Base-by-base conservation (phyloP, 2,113 vertebrate genomes). In the Martes martes region DNA sequence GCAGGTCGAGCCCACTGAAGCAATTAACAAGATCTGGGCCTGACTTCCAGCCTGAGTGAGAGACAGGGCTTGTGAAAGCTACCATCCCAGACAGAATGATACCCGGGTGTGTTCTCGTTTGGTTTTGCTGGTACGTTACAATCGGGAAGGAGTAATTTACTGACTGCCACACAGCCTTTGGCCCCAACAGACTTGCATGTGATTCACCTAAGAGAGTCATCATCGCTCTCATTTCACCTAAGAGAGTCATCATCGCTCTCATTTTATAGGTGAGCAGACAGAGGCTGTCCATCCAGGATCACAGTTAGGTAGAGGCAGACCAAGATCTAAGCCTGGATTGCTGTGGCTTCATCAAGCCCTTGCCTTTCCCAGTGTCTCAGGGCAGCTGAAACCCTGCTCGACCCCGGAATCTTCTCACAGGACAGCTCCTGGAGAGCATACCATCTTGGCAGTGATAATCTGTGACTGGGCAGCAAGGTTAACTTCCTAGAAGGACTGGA, bases 1-100 rank as follows among this genome's bases (percentile, higher is more conserved):
- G 94, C 87, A 26, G 24, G 82, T 71, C 91, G 84, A 61, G 63
- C 80, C 85, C 82, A 16, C 78, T 31, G 31, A 81, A 92, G 97
- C 91, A 73, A 94, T 83, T 78, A 90, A 28, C 23, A 8, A 73
- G 79, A 18, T 42, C 39, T 69, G 52, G 42, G 71, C 39, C 4
- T 31, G 79, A 74, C 52, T 90, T 73, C 16, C 4, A 52, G 73
- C 24, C 59, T 1, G 7, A 61, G 39, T 1, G 42, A 86, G 67
- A 87, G 65, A 47, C n/a, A 9, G 61, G 15, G 50, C 63, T 21
- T 82, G 42, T 55, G 80, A 61, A 28, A 78, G 39, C 81, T 78
- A 4, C 59, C 36, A 2, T 4, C 57, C 21, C 57, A 69, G 91
- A 85, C 24, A 3, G 59, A 36, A 18, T 80, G 33, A 31, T 42